Conservation (phyloP, 2,797 vertebrate species). For the Hylomyscus alleni region DNA sequence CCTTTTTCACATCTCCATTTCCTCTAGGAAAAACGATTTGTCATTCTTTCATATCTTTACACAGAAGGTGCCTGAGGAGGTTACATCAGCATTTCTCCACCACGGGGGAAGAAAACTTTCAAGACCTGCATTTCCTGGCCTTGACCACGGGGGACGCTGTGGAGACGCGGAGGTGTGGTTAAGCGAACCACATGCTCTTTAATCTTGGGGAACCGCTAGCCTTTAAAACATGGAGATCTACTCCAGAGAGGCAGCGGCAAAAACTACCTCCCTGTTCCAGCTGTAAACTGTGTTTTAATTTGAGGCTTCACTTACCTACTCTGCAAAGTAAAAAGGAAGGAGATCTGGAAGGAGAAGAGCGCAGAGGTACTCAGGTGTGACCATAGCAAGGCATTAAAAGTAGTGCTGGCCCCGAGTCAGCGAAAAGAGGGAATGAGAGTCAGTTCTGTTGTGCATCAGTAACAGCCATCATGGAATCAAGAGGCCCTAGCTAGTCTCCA, state of each 20-base stretch:
- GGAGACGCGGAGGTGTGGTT: neutral
- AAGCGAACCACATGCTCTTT: neutral
- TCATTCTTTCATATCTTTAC: conserved; percentile 73
- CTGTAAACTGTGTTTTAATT: conserved; percentile 65
- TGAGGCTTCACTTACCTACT: neutral
- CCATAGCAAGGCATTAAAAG: neutral
- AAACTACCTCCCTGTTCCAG: neutral
- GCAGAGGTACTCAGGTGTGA: conserved; percentile 66
- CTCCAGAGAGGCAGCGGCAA: neutral
- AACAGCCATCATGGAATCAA: conserved; percentile 69
- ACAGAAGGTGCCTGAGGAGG: conserved; percentile 36
- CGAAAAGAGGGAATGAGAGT: neutral
- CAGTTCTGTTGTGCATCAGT: neutral
- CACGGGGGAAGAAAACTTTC: neutral
- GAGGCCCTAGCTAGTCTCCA: conserved; percentile 26
- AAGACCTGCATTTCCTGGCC: neutral
- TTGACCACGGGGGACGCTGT: conserved; percentile 65
- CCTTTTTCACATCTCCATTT: conserved; percentile 59
- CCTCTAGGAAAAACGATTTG: conserved; percentile 77
- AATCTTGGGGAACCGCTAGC: neutral
- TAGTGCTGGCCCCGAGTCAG: conserved; percentile 61
- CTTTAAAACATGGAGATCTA: neutral
- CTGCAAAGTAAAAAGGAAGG: conserved; percentile 58
- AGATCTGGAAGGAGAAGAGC: conserved; percentile 74
- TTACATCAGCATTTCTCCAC: conserved; percentile 29